Conservation (phyloP, 2,113 vertebrate species). For the Tauraco erythrolophus region DNA sequence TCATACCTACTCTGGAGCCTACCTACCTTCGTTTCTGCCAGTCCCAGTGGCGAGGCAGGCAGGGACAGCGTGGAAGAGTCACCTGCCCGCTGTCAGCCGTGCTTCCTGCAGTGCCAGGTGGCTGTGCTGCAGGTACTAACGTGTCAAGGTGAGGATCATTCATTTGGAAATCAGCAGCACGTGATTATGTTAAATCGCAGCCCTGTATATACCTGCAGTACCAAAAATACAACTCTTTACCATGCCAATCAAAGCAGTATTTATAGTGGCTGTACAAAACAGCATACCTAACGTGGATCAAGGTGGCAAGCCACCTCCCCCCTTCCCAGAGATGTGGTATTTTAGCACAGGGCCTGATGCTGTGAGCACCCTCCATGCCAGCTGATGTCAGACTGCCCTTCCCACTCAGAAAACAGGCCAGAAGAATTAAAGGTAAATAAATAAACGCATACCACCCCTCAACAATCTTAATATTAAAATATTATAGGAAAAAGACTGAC, state of each 20-base stretch:
- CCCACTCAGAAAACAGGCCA: neutral
- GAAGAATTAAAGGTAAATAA: neutral
- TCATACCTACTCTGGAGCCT: neutral
- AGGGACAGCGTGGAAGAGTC: neutral
- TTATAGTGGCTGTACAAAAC: neutral
- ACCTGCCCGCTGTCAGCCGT: accelerated
- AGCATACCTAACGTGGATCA: accelerated
- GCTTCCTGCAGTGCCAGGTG: neutral
- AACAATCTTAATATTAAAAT: neutral
- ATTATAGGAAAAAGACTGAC: neutral
- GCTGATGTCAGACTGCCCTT: neutral
- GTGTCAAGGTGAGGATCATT: neutral
- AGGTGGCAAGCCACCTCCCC: neutral
- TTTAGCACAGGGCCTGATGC: neutral
- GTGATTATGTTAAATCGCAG: neutral
- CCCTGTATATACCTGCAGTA: neutral
- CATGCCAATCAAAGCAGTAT: neutral
- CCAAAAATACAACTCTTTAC: neutral
- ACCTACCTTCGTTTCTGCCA: neutral
- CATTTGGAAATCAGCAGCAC: neutral
- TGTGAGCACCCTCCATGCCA: accelerated
- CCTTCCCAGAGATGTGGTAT: neutral
- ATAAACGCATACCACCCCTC: neutral
- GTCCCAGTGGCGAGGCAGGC: accelerated
- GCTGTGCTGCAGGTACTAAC: accelerated